Evolutionary conservation across 2,797 vertebrate genomes (phyloP), one percentile per base, ranked within the genome.

Genomic region (Erethizon dorsatum): DNA sequence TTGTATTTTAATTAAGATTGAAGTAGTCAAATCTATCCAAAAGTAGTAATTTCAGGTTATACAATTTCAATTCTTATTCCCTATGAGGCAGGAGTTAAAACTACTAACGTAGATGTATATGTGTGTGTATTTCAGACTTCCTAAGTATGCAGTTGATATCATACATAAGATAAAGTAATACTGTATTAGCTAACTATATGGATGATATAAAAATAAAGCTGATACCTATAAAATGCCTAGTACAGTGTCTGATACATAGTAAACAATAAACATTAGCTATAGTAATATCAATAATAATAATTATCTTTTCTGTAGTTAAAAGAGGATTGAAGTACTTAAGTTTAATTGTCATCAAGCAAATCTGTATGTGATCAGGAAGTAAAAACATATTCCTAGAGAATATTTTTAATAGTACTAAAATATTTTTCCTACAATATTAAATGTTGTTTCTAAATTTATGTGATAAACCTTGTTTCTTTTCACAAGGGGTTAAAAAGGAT

Each of bases 1-100:
- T 95, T 95, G 47, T 78, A 54, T 90, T 89, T 86, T 85, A 73
- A 75, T 41, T 82, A 71, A 92, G 37, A 92, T 90, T n/a, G 52
- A 80, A 63, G 31, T 45, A 28, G 22, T 73, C 28, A 57, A 41
- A 52, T 75, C 28, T 10, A 69, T 13, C 33, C 2, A 75, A 31
- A 13, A 31, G 18, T 33, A 37, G 5, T 41, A 12, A 2, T 79
- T 95, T 2, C 4, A 78, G 65, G 9, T 8, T 65, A 73, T 14
- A 26, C 12, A 84, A 26, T 86, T 93, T 10, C 15, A 80, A 15
- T 86, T 95, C 15, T 69, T 83, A 69, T 50, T 97, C 12, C 28
- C 15, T n/a, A 2, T 47, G 22, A 84, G 56, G 14, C 26, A 61
- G 24, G 84, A 22, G 12, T 13, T 95, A 93, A 69, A 94, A 90